Conservation (phyloP, 1,140 invertebrate species). For the Leptinotarsa defecta region DNA sequence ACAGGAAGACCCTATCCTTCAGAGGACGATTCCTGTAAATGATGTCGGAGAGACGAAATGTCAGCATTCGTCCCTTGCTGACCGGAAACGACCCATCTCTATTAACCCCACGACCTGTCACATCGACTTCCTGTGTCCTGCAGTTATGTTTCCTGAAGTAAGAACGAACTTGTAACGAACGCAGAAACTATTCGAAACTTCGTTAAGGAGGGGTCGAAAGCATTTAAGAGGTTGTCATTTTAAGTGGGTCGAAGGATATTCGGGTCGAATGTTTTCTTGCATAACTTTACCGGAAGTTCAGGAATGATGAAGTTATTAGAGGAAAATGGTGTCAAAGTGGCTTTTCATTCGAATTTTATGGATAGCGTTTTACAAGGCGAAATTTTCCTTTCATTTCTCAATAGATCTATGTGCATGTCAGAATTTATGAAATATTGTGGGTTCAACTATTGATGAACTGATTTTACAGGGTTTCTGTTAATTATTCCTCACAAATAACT, state of each 20-base stretch:
- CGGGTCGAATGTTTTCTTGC: background rate
- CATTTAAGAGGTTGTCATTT: background rate
- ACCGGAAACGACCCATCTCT: slow-evolving; percentile 2
- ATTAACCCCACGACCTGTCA: slow-evolving; percentile 7
- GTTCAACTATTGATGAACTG: too few species aligned
- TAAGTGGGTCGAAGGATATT: background rate
- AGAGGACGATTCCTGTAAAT: slow-evolving; percentile 16
- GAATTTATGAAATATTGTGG: too few species aligned
- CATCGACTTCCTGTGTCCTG: background rate
- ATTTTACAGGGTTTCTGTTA: too few species aligned
- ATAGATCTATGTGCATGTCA: too few species aligned
- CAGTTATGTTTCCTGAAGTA: background rate
- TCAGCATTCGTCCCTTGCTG: slow-evolving; percentile 5
- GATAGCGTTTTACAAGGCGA: too few species aligned
- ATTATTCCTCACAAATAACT: too few species aligned
- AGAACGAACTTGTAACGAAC: background rate
- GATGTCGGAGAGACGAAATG: background rate
- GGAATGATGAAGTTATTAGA: too few species aligned
- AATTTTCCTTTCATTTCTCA: too few species aligned
- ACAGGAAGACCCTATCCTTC: slow-evolving; percentile 15
- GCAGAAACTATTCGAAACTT: slow-evolving; percentile 3
- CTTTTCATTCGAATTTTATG: too few species aligned
- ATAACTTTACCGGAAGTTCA: background rate
- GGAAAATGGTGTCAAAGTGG: too few species aligned
- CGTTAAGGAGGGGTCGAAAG: background rate